Evolutionary conservation across 2,888 invertebrate species (phyloP).

Genomic region (Apamea crenata): DNA sequence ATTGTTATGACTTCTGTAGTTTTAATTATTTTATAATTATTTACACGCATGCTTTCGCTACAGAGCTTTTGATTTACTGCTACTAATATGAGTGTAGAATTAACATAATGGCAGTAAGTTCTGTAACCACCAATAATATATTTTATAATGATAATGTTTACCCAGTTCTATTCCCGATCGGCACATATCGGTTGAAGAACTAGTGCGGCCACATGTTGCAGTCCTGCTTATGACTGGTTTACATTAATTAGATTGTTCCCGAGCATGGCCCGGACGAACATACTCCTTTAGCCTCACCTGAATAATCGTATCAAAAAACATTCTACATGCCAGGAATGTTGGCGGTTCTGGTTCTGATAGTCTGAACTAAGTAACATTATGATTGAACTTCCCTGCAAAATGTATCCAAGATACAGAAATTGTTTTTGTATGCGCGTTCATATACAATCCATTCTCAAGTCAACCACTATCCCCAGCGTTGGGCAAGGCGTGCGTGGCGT

Average conservation of each 20-base stretch:
- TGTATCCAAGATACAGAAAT: not conserved
- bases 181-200: constrained; percentile 13
- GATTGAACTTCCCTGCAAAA: not conserved
- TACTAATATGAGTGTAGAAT: not conserved
- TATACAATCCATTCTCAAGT: not conserved
- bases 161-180: constrained; percentile 20
- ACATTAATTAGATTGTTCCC: constrained; percentile 44
- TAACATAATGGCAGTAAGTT: not conserved
- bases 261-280: constrained; percentile 34
- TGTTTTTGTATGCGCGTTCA: not conserved
- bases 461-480: constrained; percentile 30
- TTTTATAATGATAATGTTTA: constrained; percentile 7
- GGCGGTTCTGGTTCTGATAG: constrained; percentile 1
- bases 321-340: constrained; percentile 18
- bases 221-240: constrained; percentile 42
- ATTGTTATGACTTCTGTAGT: not conserved
- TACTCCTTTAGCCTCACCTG: constrained; percentile 29
- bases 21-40: not conserved
- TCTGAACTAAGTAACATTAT: not conserved
- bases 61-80: not conserved
- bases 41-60: not conserved
- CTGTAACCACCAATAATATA: constrained; percentile 3
- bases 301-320: constrained; percentile 43
- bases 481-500: constrained; percentile 47
- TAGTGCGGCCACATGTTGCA: constrained; percentile 8